Evolutionary conservation across 1,140 invertebrate genomes (phyloP).

Genomic region (Pinna nobilis): DNA sequence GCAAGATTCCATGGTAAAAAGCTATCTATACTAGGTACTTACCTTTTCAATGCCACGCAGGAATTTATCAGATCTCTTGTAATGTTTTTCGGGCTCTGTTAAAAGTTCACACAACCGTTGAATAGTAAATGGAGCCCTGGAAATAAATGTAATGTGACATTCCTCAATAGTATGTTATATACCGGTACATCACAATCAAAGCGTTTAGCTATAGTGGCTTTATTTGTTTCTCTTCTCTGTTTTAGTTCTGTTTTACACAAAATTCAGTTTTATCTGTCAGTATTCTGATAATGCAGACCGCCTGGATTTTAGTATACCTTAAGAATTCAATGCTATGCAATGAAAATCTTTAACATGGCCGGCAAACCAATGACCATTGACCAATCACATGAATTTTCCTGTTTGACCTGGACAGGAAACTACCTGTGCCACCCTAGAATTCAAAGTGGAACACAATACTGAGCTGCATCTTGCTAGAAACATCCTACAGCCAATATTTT

Average conservation of each 20-base stretch:
- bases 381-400: too few species aligned
- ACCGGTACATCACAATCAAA: not conserved
- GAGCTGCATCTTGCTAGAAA: too few species aligned
- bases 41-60: conserved; percentile 84
- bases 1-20: not conserved
- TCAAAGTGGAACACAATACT: too few species aligned
- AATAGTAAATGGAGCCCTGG: conserved; percentile 95
- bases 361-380: too few species aligned
- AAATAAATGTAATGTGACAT: conserved; percentile 44
- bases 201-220: not conserved
- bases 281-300: too few species aligned
- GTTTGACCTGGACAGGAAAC: too few species aligned
- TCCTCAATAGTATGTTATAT: not conserved
- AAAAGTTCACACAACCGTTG: conserved; percentile 96
- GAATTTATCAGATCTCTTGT: conserved; percentile 96
- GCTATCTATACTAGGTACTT: not conserved
- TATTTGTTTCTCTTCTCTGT: not conserved
- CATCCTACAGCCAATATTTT: too few species aligned
- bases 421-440: too few species aligned
- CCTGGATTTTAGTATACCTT: too few species aligned
- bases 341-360: too few species aligned
- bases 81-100: conserved; percentile 92
- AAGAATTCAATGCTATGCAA: too few species aligned
- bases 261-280: not conserved
- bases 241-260: not conserved